Conservation (phyloP, 2,888 invertebrate species). For the Napeogenes sylphis region DNA sequence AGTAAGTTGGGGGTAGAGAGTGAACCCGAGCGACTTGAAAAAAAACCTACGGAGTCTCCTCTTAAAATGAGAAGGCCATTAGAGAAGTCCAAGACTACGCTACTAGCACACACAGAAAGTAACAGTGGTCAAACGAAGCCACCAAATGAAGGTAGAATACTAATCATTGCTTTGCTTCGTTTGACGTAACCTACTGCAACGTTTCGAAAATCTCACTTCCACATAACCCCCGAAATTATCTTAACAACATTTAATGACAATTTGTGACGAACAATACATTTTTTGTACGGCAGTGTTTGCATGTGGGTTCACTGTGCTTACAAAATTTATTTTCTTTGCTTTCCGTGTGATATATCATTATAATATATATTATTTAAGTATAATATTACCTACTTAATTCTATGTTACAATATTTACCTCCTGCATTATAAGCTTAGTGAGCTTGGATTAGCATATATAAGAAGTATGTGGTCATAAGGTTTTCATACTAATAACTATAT, state of each 20-base stretch:
- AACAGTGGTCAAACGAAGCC: constrained; percentile 72
- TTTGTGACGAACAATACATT: constrained; percentile 36
- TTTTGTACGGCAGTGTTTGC: constrained; percentile 56
- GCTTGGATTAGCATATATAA: no score
- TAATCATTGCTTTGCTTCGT: constrained; percentile 68
- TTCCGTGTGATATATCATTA: constrained; percentile 36
- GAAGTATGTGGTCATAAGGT: background rate
- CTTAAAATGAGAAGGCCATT: constrained; percentile 66
- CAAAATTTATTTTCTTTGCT: constrained; percentile 39
- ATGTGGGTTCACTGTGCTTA: constrained; percentile 61
- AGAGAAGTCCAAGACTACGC: constrained; percentile 74
- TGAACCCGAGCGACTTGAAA: constrained; percentile 64
- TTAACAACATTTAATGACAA: constrained; percentile 30
- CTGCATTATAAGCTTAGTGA: no score
- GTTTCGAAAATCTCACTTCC: constrained; percentile 40
- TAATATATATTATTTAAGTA: constrained; percentile 10
- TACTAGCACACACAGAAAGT: constrained; percentile 70
- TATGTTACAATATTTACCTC: no score
- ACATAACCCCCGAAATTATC: constrained; percentile 33
- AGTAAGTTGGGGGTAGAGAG: constrained; percentile 74
- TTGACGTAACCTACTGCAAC: constrained; percentile 71
- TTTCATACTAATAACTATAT: background rate
- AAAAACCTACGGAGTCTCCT: constrained; percentile 69
- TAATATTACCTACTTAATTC: background rate
- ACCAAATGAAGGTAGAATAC: constrained; percentile 68